Conservation (phyloP, 2,113 vertebrate genomes). For the Montifringilla adamsi region DNA sequence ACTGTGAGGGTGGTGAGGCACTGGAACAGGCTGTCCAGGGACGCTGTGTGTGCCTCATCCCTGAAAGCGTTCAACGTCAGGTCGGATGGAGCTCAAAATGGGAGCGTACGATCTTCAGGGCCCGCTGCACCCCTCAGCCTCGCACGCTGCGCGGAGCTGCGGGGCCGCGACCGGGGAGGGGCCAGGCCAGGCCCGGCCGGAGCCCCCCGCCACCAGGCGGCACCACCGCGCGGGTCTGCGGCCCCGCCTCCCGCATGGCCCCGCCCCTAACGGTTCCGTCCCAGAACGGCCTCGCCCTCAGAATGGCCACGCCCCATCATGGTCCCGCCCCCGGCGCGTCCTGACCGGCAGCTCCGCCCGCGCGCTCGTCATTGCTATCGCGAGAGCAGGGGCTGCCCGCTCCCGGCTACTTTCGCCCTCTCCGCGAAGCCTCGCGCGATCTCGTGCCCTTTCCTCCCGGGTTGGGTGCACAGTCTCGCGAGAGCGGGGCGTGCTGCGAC, state of each 20-base stretch:
- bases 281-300: too few relatives aligned
- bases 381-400: not conserved
- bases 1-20: not conserved
- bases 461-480: not conserved
- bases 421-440: not conserved
- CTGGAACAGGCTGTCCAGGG: not conserved
- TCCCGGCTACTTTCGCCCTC: not conserved
- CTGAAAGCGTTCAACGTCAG: not conserved
- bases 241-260: not conserved
- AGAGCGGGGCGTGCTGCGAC: not conserved
- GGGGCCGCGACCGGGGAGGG: too few relatives aligned
- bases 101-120: fast-evolving
- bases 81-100: not conserved
- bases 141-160: too few relatives aligned
- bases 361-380: not conserved
- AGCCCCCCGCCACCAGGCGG: not conserved
- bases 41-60: not conserved
- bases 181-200: too few relatives aligned
- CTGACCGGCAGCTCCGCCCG: not conserved
- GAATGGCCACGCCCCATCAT: too few relatives aligned
- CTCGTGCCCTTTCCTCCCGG: too few relatives aligned
- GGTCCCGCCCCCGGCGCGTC: not conserved
- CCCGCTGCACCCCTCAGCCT: fast-evolving
- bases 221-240: too few relatives aligned
- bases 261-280: too few relatives aligned